Evolutionary conservation across 2,888 invertebrate genomes (phyloP).

Genomic region (Cosmopolites sordidus): DNA sequence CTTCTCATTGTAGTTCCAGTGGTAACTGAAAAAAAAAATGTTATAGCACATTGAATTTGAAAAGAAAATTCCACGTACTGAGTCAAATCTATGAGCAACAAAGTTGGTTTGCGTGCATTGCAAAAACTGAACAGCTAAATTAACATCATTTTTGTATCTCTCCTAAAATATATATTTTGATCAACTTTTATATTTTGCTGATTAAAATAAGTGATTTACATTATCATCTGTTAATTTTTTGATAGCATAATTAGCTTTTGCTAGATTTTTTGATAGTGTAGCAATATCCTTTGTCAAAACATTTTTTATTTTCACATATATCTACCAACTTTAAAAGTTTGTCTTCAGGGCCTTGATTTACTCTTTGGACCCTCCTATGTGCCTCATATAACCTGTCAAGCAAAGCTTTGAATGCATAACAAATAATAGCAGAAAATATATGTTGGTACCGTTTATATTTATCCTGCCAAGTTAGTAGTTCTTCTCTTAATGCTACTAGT

Average conservation of each 20-base stretch:
- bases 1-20: slow-evolving; percentile 85
- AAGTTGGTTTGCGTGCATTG: slow-evolving; percentile 95
- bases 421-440: slow-evolving; percentile 1
- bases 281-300: slow-evolving; percentile 84
- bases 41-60: not conserved
- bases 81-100: slow-evolving; percentile 85
- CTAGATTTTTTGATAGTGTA: slow-evolving; percentile 74
- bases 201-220: slow-evolving; percentile 64
- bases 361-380: slow-evolving; percentile 87
- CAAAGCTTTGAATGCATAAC: not conserved
- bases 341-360: slow-evolving; percentile 92
- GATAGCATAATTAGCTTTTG: slow-evolving; percentile 80
- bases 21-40: slow-evolving; percentile 65
- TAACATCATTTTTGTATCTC: slow-evolving; percentile 89
- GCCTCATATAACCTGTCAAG: slow-evolving; percentile 85
- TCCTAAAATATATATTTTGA: slow-evolving; percentile 65
- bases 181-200: too few species aligned
- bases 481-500: slow-evolving; percentile 74
- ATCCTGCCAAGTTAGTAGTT: slow-evolving; percentile 83
- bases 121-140: slow-evolving; percentile 85
- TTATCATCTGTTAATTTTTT: slow-evolving; percentile 82
- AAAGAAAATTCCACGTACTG: slow-evolving; percentile 58
- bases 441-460: slow-evolving; percentile 74
- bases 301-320: slow-evolving; percentile 85
- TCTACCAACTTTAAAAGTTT: slow-evolving; percentile 89